Base-by-base conservation (phyloP, 2,113 vertebrate species). In the Lasiurus borealis region DNA sequence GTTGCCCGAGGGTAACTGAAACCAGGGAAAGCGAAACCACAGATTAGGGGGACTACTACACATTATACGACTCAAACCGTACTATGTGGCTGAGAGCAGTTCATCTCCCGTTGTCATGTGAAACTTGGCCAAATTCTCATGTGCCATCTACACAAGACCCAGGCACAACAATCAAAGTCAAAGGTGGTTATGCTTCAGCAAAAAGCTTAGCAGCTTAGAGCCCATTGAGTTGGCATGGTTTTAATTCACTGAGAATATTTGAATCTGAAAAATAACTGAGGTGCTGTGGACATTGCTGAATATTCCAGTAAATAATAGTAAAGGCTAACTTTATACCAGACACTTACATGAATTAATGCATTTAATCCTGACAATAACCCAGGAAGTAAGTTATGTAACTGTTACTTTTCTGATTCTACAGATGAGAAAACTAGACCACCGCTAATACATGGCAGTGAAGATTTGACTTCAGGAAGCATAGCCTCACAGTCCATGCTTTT, bases 181-280 rank as follows among this genome's bases (percentile, higher is more conserved):
- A 85, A 93, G 69, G 48, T 29, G 13, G 6, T 40, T n/a, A 0
- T 82, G 27, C 52, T 83, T 83, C 75, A 7, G 71, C 57, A 78
- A 73, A 50, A 48, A 73, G 52, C 9, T 64, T 72, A 85, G 36
- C 57, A 80, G 14, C 27, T 7, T 23, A 27, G n/a, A 69, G 44
- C 46, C 18, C 44, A 25, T 27, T 57, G 29, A 8, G 3, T 81
- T 76, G 48, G 75, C n/a, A 44, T n/a, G 19, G 31, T 54, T 81
- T 40, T 44, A 3, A 54, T 62, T 76, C 85, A 90, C 40, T 64
- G 81, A 92, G 77, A 87, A 76, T n/a, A 73, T 91, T n/a, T 25
- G 16, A 91, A 57, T 84, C 50, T 88, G 34, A 72, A 68, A 88
- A 69, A 15, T 62, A 77, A 78, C 12, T 50, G 36, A 77, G 19